Base-by-base conservation (phyloP, 1,140 invertebrate genomes). In the Drosophila triauraria region DNA sequence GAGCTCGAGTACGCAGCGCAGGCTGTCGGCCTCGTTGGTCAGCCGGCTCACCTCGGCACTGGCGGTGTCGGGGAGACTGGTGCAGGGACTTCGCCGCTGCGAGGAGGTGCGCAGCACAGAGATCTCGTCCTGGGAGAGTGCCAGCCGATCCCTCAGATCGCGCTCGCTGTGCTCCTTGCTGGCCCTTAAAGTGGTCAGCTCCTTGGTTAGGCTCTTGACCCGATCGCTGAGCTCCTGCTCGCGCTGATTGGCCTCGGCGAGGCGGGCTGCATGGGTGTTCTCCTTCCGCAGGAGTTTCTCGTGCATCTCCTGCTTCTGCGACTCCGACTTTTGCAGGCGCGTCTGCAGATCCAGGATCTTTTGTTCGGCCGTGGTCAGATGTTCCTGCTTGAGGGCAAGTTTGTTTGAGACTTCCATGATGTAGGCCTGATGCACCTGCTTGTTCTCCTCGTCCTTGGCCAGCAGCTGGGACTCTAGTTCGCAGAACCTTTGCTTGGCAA, bases 1-100 rank as follows among this genome's bases (percentile, higher is more conserved):
- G 23, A 97, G 86, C 56, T 97, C 96, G 7, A 97, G 93, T 0
- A 97, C 96, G 23, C 95, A 95, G 46, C 96, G 94, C 51, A 97
- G 91, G 1, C 96, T 97, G 59, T 96, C 95, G 0, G 96, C 95
- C 93, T 97, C 95, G 23, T 94, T 94, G 46, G 94, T 87, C 20
- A 95, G 75, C 4, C 94, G 93, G 1, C 93, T 92, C 2, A 91
- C n/a, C 27, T 93, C 88, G 1, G 67, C 88, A 23, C 44, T 75
- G 51, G 67, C 40, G 2, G 64, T 68, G 23, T 87, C 83, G 17
- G 67, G 57, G 10, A 77, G 53, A 20, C 85, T 78, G 63, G 15
- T 60, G 56, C 63, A 74, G 25, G 74, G 81, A 32, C 85, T 82
- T 6, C 80, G 77, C 1, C 75, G 67, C 47, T 82, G 85, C 8